Evolutionary conservation across 2,113 vertebrate species (phyloP).

Genomic region (Plecturocebus donacophilus): DNA sequence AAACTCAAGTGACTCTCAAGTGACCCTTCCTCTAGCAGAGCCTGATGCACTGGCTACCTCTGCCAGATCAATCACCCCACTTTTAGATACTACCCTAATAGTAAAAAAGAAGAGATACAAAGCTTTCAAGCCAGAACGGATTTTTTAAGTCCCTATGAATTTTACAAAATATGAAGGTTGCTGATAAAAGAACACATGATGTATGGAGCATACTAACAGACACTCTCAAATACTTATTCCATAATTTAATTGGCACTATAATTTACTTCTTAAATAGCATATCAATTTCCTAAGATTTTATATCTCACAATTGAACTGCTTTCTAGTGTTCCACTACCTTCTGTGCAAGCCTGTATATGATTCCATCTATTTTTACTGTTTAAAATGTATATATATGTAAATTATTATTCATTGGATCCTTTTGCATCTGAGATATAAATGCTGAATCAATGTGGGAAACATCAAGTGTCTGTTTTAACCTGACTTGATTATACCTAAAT

Average conservation of each 20-base stretch:
- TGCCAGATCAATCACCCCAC: not conserved
- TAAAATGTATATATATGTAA: slow-evolving; percentile 91
- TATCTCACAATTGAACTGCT: slow-evolving; percentile 83
- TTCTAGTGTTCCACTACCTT: slow-evolving; percentile 79
- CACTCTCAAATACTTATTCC: slow-evolving; percentile 35
- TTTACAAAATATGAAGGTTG: slow-evolving; percentile 52
- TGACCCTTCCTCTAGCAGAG: not conserved
- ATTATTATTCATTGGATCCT: slow-evolving; percentile 85
- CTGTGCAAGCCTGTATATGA: slow-evolving; percentile 81
- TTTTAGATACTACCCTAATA: not conserved
- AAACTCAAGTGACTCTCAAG: not conserved
- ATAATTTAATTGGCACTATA: slow-evolving; percentile 78
- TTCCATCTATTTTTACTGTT: slow-evolving; percentile 86
- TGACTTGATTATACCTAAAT: slow-evolving; percentile 88
- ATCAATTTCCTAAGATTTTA: slow-evolving; percentile 84
- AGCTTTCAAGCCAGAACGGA: not conserved
- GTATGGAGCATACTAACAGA: not conserved
- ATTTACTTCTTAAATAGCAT: slow-evolving; percentile 84
- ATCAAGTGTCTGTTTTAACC: slow-evolving; percentile 84
- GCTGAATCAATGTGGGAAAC: slow-evolving; percentile 86
- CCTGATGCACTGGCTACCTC: not conserved
- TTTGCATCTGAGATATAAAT: slow-evolving; percentile 86
- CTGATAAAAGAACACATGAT: slow-evolving; percentile 16
- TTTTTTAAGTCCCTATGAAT: not conserved
- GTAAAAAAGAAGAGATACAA: not conserved